Percentiles rank a stretch among this genome's conserved stretches.
Evolutionary conservation across 2,888 invertebrate species (phyloP).

Genomic region (Drosophila basisetae): DNA sequence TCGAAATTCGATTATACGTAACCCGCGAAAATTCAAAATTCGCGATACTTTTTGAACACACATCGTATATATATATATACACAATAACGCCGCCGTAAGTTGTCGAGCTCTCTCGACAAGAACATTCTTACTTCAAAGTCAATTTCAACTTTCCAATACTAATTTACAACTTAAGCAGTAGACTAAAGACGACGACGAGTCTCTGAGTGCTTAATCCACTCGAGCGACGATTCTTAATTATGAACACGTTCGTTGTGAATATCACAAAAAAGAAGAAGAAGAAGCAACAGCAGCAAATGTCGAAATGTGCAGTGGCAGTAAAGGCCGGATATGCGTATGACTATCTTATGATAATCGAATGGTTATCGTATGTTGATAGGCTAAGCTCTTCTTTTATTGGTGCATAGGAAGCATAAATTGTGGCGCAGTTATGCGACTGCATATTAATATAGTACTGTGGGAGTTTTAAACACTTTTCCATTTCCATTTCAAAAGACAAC

Average conservation of each 20-base stretch:
- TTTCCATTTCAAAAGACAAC: constrained; percentile 10
- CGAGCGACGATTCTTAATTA: constrained; percentile 34
- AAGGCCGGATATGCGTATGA: constrained; percentile 56
- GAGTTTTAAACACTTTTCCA: constrained; percentile 16
- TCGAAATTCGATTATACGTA: no score
- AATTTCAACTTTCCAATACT: neutral
- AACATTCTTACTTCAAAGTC: neutral
- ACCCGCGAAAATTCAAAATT: no score
- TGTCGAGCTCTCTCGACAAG: neutral
- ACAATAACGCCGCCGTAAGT: neutral
- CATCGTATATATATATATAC: neutral
- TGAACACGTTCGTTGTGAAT: constrained; percentile 30
- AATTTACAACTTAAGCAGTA: neutral
- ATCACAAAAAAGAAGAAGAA: no score
- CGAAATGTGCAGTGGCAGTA: constrained; percentile 7
- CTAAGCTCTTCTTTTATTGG: constrained; percentile 31
- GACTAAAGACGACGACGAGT: neutral
- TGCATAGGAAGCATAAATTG: constrained; percentile 58
- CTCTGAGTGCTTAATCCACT: constrained; percentile 4
- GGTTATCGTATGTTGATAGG: constrained; percentile 51
- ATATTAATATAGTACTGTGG: constrained; percentile 28
- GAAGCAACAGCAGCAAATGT: constrained; percentile 4
- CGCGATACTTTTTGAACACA: no score
- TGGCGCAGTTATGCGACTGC: constrained; percentile 11
- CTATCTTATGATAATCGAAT: constrained; percentile 34